phyloP scores from a whole-genome alignment of 2,888 invertebrate genomes.

The Crioceris asparagi region DNA sequence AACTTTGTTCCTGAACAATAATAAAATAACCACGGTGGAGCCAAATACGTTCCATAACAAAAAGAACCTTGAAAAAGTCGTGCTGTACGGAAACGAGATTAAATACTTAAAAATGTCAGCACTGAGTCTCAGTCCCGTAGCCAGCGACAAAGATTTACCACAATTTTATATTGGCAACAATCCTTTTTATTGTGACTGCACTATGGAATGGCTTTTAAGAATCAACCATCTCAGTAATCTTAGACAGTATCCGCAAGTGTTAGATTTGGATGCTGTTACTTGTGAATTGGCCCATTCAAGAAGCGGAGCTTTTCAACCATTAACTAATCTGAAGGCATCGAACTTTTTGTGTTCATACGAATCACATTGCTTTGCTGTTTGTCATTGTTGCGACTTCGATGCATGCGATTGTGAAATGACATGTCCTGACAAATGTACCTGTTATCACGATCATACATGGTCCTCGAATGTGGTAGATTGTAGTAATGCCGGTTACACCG shows the following conservation, averaged over 20 bases:
- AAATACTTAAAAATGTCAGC: conserved; percentile 61
- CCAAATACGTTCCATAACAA: conserved; percentile 63
- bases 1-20: conserved; percentile 62
- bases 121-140: conserved; percentile 54
- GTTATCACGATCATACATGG: conserved; percentile 81
- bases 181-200: conserved; percentile 77
- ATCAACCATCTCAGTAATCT: conserved; percentile 65
- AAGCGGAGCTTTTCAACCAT: conserved; percentile 50
- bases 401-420: conserved; percentile 88
- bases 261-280: conserved; percentile 67
- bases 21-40: conserved; percentile 57
- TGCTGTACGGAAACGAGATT: conserved; percentile 64
- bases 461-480: conserved; percentile 77
- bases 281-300: conserved; percentile 62
- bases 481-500: conserved; percentile 60
- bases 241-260: conserved; percentile 65
- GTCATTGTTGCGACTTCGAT: conserved; percentile 84
- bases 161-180: conserved; percentile 73
- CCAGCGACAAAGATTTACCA: conserved; percentile 58
- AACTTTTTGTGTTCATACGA: conserved; percentile 75
- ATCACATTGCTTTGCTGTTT: conserved; percentile 73
- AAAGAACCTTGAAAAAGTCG: conserved; percentile 61
- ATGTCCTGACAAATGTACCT: conserved; percentile 76
- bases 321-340: conserved; percentile 58
- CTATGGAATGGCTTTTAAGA: conserved; percentile 76